A percentile compares a stretch with the other conserved stretches of the same genome.
Conservation (phyloP, 2,888 invertebrate species). For the Drosophila histrio region DNA sequence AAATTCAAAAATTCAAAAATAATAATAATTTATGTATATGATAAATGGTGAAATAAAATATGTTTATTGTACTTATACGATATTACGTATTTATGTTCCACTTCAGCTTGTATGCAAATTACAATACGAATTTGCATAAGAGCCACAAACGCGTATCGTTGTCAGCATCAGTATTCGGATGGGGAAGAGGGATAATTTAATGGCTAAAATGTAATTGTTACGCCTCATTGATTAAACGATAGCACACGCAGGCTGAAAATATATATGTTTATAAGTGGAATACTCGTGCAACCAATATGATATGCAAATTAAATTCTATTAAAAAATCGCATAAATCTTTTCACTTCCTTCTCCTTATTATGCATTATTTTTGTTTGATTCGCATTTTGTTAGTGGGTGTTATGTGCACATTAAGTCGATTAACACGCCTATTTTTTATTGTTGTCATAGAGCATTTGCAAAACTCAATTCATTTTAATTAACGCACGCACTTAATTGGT, state of each 20-base stretch:
- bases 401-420: constrained; percentile 52
- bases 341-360: constrained; percentile 1
- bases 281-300: constrained; percentile 20
- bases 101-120: constrained; percentile 56
- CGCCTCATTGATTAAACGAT: constrained; percentile 60
- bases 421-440: constrained; percentile 30
- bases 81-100: constrained; percentile 35
- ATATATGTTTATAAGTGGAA: constrained; percentile 9
- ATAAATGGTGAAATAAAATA: constrained; percentile 44
- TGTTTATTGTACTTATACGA: constrained; percentile 13
- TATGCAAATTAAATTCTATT: constrained; percentile 68
- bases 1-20: constrained; percentile 2
- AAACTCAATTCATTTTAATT: constrained; percentile 53
- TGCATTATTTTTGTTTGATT: constrained; percentile 1
- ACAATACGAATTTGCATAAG: constrained; percentile 60
- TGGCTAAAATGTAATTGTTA: constrained; percentile 64
- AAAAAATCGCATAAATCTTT: constrained; percentile 54
- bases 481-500: constrained; percentile 40
- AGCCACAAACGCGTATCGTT: constrained; percentile 20
- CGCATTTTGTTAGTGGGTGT: neutral
- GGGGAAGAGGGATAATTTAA: constrained; percentile 55
- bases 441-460: constrained; percentile 11
- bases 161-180: neutral
- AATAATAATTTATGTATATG: constrained; percentile 23
- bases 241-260: constrained; percentile 24